Evolutionary conservation across 1,140 invertebrate species (phyloP).

Genomic region (Laodelphax striatellus): DNA sequence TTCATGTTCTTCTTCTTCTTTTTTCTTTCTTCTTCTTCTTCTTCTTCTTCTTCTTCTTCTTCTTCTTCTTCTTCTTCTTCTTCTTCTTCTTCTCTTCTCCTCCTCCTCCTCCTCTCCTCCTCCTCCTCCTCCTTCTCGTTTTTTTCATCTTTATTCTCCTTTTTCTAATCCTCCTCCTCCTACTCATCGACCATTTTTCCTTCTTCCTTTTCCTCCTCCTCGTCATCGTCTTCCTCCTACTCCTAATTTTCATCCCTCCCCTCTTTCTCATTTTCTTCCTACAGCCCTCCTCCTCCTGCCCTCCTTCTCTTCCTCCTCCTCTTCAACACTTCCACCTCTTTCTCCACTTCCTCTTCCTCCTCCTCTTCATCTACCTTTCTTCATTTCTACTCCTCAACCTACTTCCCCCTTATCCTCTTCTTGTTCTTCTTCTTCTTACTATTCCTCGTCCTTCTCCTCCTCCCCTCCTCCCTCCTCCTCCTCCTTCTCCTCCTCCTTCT

Average conservation of each 20-base stretch:
- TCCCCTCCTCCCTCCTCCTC: no score
- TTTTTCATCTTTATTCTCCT: background rate
- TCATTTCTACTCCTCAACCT: background rate
- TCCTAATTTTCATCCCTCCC: no score
- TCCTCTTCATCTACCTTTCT: no score
- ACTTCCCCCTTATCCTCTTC: background rate
- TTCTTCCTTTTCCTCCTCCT: no score
- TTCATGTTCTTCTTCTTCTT: background rate
- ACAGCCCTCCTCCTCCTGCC: no score
- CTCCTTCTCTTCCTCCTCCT: no score
- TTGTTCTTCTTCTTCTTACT: background rate
- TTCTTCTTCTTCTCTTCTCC: background rate
- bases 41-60: background rate
- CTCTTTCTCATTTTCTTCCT: background rate
- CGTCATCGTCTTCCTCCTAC: no score
- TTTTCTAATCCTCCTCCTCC: no score
- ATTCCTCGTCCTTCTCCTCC: background rate
- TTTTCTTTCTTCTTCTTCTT: background rate
- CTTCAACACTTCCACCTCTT: no score
- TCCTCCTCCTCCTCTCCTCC: background rate
- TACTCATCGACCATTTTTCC: no score
- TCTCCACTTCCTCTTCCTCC: no score
- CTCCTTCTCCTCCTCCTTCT: background rate
- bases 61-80: background rate
- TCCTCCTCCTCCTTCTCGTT: background rate